Conservation (phyloP, 2,888 invertebrate species). For the Trilocha varians region DNA sequence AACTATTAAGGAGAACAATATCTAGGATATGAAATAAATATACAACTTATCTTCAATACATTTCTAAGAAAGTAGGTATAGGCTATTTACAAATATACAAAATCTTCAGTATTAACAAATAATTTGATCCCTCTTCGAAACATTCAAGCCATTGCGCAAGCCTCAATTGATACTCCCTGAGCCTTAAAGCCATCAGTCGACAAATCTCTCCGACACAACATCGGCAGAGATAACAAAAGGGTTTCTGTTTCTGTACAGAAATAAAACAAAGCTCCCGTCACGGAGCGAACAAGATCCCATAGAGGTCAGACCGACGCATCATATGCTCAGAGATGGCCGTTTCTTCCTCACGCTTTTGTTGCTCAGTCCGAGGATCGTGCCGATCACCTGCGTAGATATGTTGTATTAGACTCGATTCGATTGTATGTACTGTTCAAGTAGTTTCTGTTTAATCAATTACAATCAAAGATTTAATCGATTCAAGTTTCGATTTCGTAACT, state of each 20-base stretch:
- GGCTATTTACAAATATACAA: conserved; percentile 5
- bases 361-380: conserved; percentile 84
- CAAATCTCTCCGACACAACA: conserved; percentile 35
- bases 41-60: too few relatives aligned
- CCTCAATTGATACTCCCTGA: conserved; percentile 23
- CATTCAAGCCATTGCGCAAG: conserved; percentile 19
- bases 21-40: too few relatives aligned
- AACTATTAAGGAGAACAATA: too few relatives aligned
- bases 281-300: conserved; percentile 50
- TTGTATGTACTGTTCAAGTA: neutral
- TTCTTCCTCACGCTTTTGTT: conserved; percentile 84
- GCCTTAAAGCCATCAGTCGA: conserved; percentile 22
- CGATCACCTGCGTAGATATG: conserved; percentile 68
- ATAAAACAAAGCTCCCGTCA: conserved; percentile 56
- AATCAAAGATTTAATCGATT: neutral
- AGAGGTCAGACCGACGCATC: conserved; percentile 36
- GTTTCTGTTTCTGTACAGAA: conserved; percentile 43
- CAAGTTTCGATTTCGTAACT: neutral
- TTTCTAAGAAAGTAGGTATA: conserved; percentile 2
- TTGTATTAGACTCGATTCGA: neutral
- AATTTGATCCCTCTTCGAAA: conserved; percentile 16
- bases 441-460: neutral
- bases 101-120: conserved; percentile 5
- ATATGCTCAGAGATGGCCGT: conserved; percentile 84
- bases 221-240: conserved; percentile 37